phyloP scores from a whole-genome alignment of 2,113 vertebrate genomes.

The Sula dactylatra region DNA sequence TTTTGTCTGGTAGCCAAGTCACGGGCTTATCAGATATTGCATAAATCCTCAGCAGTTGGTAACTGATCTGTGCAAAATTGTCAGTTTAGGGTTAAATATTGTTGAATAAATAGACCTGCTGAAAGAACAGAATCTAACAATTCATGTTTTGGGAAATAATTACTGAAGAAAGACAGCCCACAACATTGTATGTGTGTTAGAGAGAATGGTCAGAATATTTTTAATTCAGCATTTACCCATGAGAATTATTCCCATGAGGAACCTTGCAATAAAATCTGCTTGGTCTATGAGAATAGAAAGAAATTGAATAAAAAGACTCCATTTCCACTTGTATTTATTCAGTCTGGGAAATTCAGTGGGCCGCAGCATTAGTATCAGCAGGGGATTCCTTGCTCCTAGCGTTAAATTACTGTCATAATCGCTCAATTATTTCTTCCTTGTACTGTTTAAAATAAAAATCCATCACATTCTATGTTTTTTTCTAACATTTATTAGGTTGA shows the following conservation, averaged over 20 bases:
- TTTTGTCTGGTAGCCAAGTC: constrained; percentile 14
- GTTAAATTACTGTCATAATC: constrained; percentile 91
- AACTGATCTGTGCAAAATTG: neutral
- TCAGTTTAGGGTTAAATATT: constrained; percentile 66
- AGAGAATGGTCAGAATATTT: constrained; percentile 71
- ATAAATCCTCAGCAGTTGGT: neutral
- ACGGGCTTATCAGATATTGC: neutral
- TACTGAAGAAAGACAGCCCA: constrained; percentile 51
- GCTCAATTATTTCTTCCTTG: constrained; percentile 88
- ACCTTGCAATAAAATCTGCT: constrained; percentile 79
- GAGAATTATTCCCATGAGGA: constrained; percentile 80
- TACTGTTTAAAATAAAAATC: constrained; percentile 88
- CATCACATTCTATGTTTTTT: constrained; percentile 83
- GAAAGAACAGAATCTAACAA: constrained; percentile 41
- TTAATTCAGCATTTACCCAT: constrained; percentile 77
- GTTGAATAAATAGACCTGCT: constrained; percentile 35
- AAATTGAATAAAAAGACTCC: constrained; percentile 87
- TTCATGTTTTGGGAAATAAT: constrained; percentile 51
- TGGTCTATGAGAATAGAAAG: constrained; percentile 80
- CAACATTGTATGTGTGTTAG: constrained; percentile 56
- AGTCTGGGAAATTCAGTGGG: constrained; percentile 86
- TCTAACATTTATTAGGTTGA: constrained; percentile 86
- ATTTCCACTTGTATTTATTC: constrained; percentile 85
- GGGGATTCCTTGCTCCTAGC: constrained; percentile 87
- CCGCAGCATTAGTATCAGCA: constrained; percentile 83